Base-by-base conservation (phyloP, 1,140 invertebrate species). In the Holcopasites calliopsidis region DNA sequence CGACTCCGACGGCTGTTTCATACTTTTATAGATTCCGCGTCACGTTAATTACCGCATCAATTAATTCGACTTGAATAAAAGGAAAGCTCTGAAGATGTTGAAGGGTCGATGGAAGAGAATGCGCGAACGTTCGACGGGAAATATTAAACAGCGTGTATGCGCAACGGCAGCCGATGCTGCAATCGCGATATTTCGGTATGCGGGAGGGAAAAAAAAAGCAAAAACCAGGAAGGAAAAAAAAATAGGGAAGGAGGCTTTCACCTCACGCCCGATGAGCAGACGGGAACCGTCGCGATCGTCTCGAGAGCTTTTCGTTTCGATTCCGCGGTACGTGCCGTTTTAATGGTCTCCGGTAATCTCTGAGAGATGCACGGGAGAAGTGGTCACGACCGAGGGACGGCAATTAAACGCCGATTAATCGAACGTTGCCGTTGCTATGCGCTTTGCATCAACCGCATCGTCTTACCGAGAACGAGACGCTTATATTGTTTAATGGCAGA, bases 241-340 rank as follows among this genome's bases (percentile, higher is more conserved):
- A 65, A 73, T 44, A 28, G 11, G 33, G 35, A 52, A 72, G 58
- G 33, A 72, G 57, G 61, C 71, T 74, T 74, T 74, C 61, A 74
- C 71, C 66, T 74, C 71, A 74, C 61, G 71, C 35, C 35, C 49
- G 71, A 54, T 74, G 61, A 65, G 11, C 71, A 74, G 61, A 44
- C 11, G 61, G 61, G 66, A 52, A 44, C 42, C 42, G 42, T 44
- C 42, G 42, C 42, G 10, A 18, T 44, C 71, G 50, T 65, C 61
- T 66, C 61, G 61, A 74, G 71, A 38, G 50, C 60, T 74, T 64
- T 55, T 74, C 71, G 70, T 73, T 64, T 66, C 69, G 49, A 66
- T 65, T 55, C 49, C 28, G 28, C 31, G 60, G 35, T 49, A n/a
- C 10, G 61, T 28, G 16, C 38, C 4, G 21, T 73, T 73, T 73